Base-by-base conservation (phyloP, 2,797 vertebrate species). In the Psittacula derbiana region DNA sequence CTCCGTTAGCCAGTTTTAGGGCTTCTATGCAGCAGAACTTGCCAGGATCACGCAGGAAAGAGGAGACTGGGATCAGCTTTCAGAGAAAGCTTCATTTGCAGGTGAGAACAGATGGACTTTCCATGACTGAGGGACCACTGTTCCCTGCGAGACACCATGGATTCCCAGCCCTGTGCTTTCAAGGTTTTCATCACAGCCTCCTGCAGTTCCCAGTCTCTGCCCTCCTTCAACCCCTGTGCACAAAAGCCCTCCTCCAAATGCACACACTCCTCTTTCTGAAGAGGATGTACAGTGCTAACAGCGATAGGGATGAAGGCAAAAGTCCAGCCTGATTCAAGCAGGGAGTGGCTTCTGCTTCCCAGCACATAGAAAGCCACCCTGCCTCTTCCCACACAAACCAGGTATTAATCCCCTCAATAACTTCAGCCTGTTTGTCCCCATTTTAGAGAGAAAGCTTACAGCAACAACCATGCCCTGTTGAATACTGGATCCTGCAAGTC, bases 101-200 rank as follows among this genome's bases (percentile, higher is more conserved):
- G 90, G 91, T 96, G 93, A 13, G 57, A 93, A 79, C 90, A 95
- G 93, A 96, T 57, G 61, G 90, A 36, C 49, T 94, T 78, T 76
- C 76, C 80, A n/a, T 41, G 38, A 87, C 88, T 80, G 78, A 88
- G 38, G 62, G 41, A 53, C 78, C 46, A 88, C 78, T 97, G 90
- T 91, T 93, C 57, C 74, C 47, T 40, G n/a, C 7, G 60, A 86
- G 55, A 53, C 44, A 80, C 11, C 25, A 40, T 11, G 38, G 57
- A 92, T 80, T 86, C 90, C 71, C 61, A 85, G 75, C 65, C 52
- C 33, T 30, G 1, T 7, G 11, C 73, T 88, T 57, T 38, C 57
- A 91, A 72, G 82, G 79, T 61, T 96, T 92, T 88, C 61, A 1
- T 71, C 86, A 65, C 5, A 72, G 43, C 11, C 81, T 66, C 62